Evolutionary conservation across 2,888 invertebrate species (phyloP), one percentile per base, ranked within the genome.

Genomic region (Adela reaumurella): DNA sequence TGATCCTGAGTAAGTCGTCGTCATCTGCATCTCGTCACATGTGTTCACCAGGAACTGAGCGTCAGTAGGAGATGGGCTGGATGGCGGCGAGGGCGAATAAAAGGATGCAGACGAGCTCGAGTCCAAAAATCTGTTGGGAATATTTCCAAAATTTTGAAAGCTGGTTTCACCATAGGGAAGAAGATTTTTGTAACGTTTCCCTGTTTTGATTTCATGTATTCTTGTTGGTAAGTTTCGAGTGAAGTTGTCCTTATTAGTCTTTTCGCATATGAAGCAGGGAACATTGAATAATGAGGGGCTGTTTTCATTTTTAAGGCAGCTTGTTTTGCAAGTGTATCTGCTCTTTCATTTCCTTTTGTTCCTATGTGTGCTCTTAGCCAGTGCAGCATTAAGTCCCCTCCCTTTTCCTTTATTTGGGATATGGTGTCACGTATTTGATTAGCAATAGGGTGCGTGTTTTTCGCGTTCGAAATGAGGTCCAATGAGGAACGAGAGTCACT

Each of bases 251-350:
- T 14, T 2, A 47, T 18, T n/a, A 10, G 41, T 17, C 24, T 5
- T 43, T 43, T 42, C 3, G 17, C 18, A 28, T 24, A 43, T 17
- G 47, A 47, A n/a, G 28, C 11, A 3, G 46, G 46, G 28, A 24
- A 16, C 4, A 14, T 14, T 17, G 24, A 24, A 18, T 46, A 46
- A 28, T 29, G 17, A 3, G 46, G 35, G 19, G 17, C 11, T 17
- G 35, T 14, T 14, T 42, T 47, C 14, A 20, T 19, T 6, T 16
- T 16, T 5, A 47, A 20, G 14, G 47, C 47, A 3, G 47, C 47
- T 4, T 47, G 35, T 14, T 47, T 47, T 3, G 47, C 47, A 19
- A 47, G 20, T 2, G n/a, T 41, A 16, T 47, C 47, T 11, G 47
- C 35, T 14, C 35, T 6, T 14, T 35, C 35, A 35, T 35, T 35